A percentile compares a stretch with the other conserved stretches of the same genome.
Conservation (phyloP, 2,888 invertebrate genomes). For the Cosmia trapezina region DNA sequence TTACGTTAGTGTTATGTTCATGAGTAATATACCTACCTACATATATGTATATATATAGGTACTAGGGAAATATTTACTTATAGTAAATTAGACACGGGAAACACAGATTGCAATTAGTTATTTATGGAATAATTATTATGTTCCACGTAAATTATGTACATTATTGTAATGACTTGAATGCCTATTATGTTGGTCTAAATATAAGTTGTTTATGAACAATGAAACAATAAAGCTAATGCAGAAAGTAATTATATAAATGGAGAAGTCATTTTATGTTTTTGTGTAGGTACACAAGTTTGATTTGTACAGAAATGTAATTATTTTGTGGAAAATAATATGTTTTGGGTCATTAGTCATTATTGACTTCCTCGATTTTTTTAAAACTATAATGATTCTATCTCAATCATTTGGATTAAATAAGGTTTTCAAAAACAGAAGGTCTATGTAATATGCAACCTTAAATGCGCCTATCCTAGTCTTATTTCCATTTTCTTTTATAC, state of each 20-base stretch:
- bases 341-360: not conserved
- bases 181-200: not conserved
- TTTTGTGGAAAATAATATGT: not conserved
- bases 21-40: not conserved
- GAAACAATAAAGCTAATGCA: not conserved
- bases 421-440: not conserved
- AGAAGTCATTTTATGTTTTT: not conserved
- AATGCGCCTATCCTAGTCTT: not conserved
- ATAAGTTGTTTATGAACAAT: conserved; percentile 17
- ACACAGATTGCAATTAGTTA: not conserved
- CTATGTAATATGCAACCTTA: not conserved
- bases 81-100: not conserved
- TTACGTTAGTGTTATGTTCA: not conserved
- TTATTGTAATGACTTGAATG: not conserved
- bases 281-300: not conserved
- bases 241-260: conserved; percentile 11
- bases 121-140: conserved; percentile 11
- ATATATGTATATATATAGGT: too few species aligned
- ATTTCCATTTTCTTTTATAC: not conserved
- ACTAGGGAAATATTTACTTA: not conserved
- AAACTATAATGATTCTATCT: not conserved
- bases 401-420: not conserved
- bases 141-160: not conserved
- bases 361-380: not conserved
- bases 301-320: not conserved